Evolutionary conservation across 2,113 vertebrate genomes (phyloP).

Genomic region (Sylvietta virens): DNA sequence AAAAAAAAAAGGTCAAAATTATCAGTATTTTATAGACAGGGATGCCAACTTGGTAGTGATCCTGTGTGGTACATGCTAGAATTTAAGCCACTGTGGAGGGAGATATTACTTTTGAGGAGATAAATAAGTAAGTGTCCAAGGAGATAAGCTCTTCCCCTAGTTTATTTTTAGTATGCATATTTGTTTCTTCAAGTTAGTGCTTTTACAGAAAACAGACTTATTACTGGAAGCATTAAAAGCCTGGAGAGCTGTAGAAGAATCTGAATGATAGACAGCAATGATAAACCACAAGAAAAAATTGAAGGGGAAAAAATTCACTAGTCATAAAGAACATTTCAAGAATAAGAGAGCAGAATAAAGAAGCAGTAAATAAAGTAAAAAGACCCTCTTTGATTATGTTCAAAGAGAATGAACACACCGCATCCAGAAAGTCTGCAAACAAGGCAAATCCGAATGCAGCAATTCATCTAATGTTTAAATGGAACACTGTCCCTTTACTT

Average conservation of each 20-base stretch:
- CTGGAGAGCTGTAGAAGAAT: background rate
- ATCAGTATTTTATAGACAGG: background rate
- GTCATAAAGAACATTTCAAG: background rate
- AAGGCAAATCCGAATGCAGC: background rate
- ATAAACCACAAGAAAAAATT: background rate
- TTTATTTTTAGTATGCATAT: background rate
- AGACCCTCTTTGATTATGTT: background rate
- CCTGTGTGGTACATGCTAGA: background rate
- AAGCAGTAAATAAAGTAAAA: background rate
- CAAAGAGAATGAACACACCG: background rate
- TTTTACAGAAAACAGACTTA: background rate
- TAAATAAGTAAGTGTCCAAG: background rate
- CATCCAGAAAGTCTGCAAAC: background rate
- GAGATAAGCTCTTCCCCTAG: background rate
- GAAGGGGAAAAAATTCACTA: background rate
- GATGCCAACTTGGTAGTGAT: background rate
- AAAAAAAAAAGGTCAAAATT: background rate
- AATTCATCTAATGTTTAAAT: background rate
- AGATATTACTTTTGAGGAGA: background rate
- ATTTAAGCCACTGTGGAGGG: background rate
- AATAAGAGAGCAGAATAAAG: background rate
- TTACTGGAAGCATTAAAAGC: background rate
- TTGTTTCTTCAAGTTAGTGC: background rate
- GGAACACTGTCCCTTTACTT: background rate
- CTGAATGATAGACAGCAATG: background rate